These are phyloP conservation scores for Sicus ferrugineus DNA, from an alignment of 2,888 invertebrate genomes.

Conservation along the genomic window DNA sequence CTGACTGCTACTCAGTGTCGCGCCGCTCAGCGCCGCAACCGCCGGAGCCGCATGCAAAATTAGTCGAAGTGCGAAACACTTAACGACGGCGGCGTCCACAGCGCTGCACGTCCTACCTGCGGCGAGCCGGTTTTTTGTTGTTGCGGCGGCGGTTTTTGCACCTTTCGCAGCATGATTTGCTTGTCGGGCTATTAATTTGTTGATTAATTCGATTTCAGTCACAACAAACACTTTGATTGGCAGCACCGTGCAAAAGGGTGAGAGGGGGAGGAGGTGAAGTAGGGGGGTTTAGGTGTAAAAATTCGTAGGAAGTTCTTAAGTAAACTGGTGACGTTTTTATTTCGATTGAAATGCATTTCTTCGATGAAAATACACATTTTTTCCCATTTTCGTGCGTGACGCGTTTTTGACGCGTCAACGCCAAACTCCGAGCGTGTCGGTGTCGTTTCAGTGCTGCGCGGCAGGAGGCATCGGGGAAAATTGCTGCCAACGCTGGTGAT, in stretches of 20 bases:
- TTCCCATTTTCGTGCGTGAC: no score
- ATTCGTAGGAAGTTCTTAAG: no score
- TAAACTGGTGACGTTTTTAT: no score
- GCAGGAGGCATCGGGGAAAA: conserved; percentile 13
- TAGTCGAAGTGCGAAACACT: conserved; percentile 11
- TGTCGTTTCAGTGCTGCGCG: no score
- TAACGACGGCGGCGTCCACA: neutral
- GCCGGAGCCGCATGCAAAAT: conserved; percentile 3
- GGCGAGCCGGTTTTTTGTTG: conserved; percentile 8
- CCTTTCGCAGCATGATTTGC: conserved; percentile 9
- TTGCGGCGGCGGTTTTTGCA: neutral
- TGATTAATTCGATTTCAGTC: conserved; percentile 14
- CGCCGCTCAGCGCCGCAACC: neutral
- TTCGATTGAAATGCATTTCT: no score
- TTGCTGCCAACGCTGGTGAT: neutral
- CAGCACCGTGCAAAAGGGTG: neutral
- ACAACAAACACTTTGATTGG: conserved; percentile 14
- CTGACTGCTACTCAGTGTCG: no score
- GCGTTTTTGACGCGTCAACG: no score
- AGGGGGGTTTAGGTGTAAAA: no score
- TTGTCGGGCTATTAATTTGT: conserved; percentile 22
- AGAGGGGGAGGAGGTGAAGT: neutral
- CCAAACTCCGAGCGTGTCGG: no score
- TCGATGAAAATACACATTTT: no score
- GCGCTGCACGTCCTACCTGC: neutral